Conservation (phyloP, 2,797 vertebrate genomes). For the Diceros bicornis region DNA sequence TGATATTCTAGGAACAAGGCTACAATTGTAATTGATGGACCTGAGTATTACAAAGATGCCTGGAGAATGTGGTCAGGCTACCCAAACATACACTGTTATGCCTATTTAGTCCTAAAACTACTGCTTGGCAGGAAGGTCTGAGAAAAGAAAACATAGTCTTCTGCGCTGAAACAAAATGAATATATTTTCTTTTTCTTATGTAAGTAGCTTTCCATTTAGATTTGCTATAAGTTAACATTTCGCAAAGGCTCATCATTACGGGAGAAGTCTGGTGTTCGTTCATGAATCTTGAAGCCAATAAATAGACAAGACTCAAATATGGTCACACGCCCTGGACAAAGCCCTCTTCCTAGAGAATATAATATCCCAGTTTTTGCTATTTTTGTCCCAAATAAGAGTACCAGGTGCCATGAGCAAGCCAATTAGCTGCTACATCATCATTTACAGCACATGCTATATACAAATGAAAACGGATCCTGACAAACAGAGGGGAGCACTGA, state of each 20-base stretch:
- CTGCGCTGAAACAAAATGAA: slow-evolving; percentile 24
- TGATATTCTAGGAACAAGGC: neutral
- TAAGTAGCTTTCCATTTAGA: neutral
- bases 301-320: neutral
- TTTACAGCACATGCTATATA: neutral
- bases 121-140: neutral
- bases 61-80: neutral
- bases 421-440: neutral
- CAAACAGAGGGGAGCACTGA: neutral
- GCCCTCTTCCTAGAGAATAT: neutral
- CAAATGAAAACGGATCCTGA: neutral
- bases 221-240: neutral
- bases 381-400: neutral
- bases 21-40: neutral
- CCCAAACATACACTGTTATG: neutral
- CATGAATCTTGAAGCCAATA: neutral
- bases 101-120: neutral
- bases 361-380: neutral
- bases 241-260: neutral
- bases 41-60: neutral
- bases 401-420: neutral
- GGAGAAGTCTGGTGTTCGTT: neutral
- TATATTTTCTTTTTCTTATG: neutral
- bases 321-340: neutral
- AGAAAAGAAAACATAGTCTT: neutral